Conservation (phyloP, 2,888 invertebrate genomes). For the Linnaemya tessellans region DNA sequence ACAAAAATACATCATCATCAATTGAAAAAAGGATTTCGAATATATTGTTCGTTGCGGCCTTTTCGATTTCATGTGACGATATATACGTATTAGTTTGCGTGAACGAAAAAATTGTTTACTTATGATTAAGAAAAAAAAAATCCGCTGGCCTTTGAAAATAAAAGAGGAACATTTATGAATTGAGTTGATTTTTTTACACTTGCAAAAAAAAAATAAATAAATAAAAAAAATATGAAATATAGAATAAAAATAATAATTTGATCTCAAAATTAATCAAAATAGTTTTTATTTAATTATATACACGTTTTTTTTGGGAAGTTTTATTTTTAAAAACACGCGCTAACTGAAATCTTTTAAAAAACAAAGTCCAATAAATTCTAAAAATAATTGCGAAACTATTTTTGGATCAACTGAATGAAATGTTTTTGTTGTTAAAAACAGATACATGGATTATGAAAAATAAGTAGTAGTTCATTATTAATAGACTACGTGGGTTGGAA, state of each 20-base stretch:
- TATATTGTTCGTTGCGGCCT: too few relatives aligned
- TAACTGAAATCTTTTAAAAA: neutral
- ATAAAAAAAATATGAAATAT: conserved; percentile 22
- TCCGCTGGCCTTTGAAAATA: neutral
- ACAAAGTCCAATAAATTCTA: neutral
- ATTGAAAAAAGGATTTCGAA: too few relatives aligned
- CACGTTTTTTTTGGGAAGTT: conserved; percentile 8
- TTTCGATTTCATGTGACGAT: too few relatives aligned
- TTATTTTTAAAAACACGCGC: conserved; percentile 5
- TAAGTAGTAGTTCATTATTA: neutral
- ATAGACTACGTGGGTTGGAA: neutral
- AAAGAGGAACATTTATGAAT: conserved; percentile 22
- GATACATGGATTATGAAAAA: neutral
- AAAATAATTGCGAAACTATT: conserved; percentile 1
- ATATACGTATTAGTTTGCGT: too few relatives aligned
- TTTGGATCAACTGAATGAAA: neutral
- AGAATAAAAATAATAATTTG: conserved; percentile 55
- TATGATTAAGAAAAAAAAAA: conserved; percentile 21
- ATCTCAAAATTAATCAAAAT: conserved; percentile 64
- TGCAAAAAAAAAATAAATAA: conserved; percentile 43
- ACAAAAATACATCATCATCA: neutral
- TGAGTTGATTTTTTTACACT: conserved; percentile 42
- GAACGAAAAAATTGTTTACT: conserved; percentile 8
- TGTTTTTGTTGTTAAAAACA: neutral
- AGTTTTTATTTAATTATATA: too few relatives aligned